Base-by-base conservation (phyloP, 2,888 invertebrate species). In the Orchestes rusci region DNA sequence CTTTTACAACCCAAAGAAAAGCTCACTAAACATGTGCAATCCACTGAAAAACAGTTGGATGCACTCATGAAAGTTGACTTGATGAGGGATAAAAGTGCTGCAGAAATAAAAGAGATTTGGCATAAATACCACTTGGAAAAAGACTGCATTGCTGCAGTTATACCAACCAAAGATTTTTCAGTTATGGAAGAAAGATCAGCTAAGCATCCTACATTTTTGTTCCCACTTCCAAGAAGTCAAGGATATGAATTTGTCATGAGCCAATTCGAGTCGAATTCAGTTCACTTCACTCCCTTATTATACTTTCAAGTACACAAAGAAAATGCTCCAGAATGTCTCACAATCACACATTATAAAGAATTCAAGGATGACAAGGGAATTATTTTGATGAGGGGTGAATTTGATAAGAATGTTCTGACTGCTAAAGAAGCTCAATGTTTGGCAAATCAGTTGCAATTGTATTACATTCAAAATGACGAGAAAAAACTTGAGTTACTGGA, bases 301-400 rank as follows among this genome's bases (percentile, higher is more conserved):
- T 86, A 86, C 58, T 92, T 82, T 66, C 91, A 91, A 74, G 82
- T 82, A 54, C 88, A 90, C 59, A 83, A 84, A 59, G 91, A 90
- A 67, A 89, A 90, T 69, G 86, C 91, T 0, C 90, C 91, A 0
- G 90, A 90, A 65, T 89, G 89, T 62, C 71, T 92, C 17, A 85
- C 83, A 2, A 72, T 91, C 59, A 75, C 79, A 2, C 84, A 90
- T 65, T 92, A 85, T 58, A 77, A 79, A 0, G 91, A 92, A 61
- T 71, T 88, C 2, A 68, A 70, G 53, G 71, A 75, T 4, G 73
- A 74, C 31, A 88, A 88, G 63, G 82, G 79, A 3, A 71, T 91
- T 30, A 76, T 92, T 8, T 69, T 92, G 27, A 88, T 92, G 88
- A 75, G 82, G 29, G 92, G 91, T 12, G 89, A 91, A 65, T 91